Evolutionary conservation across 2,797 vertebrate genomes (phyloP).

Genomic region (Poliocrania exsul): DNA sequence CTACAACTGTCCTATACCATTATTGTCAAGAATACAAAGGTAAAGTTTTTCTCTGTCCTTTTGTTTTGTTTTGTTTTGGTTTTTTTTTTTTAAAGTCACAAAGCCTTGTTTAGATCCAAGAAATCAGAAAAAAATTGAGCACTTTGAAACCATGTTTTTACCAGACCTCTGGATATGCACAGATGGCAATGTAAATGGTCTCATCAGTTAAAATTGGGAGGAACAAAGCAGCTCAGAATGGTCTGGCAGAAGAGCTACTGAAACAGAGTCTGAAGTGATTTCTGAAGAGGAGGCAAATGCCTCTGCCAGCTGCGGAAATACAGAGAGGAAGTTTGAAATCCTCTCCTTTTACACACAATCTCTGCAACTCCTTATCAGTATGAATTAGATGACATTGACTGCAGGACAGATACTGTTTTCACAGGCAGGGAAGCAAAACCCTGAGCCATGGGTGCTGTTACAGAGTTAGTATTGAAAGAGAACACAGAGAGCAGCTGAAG

Average conservation of each 20-base stretch:
- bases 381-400: background rate
- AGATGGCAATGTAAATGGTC: background rate
- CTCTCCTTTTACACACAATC: background rate
- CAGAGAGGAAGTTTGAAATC: conserved; percentile 52
- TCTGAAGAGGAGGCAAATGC: background rate
- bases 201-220: conserved; percentile 35
- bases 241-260: background rate
- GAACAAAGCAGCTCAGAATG: background rate
- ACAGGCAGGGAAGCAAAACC: background rate
- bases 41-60: background rate
- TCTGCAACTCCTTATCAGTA: background rate
- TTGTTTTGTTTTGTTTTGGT: no score
- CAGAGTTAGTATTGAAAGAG: background rate
- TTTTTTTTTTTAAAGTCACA: background rate
- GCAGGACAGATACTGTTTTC: background rate
- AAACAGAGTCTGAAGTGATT: background rate
- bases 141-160: background rate
- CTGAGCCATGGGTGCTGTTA: background rate
- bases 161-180: background rate
- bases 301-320: conserved; percentile 15
- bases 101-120: background rate
- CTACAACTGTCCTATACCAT: background rate
- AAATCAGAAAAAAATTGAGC: background rate
- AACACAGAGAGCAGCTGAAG: background rate
- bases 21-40: background rate